Percentiles rank a stretch among this genome's conserved stretches.
phyloP scores from a whole-genome alignment of 92 coral and sea anemone genomes.

The Heteractis magnifica region DNA sequence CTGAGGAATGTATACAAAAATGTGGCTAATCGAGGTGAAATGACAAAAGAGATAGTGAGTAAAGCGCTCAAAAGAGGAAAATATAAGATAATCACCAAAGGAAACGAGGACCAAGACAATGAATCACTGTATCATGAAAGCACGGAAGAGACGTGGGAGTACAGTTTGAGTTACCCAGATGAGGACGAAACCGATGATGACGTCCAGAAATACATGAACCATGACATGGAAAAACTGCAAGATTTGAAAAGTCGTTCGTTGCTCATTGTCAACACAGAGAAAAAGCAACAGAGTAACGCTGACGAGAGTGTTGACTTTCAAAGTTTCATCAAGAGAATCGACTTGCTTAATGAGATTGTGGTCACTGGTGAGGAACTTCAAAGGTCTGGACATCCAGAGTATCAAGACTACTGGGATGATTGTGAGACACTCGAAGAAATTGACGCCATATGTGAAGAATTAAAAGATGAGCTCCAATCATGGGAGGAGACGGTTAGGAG shows the following conservation, averaged over 20 bases:
- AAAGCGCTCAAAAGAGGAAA: constrained; percentile 47
- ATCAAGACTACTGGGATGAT: constrained; percentile 30
- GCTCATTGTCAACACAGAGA: constrained; percentile 57
- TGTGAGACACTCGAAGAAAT: constrained; percentile 41
- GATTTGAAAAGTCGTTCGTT: constrained; percentile 75
- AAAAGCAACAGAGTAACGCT: constrained; percentile 39
- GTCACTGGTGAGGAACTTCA: constrained; percentile 45
- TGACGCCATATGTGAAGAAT: constrained; percentile 16
- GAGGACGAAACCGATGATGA: not conserved
- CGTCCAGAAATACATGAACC: not conserved
- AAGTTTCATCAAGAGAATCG: constrained; percentile 54
- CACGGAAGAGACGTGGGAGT: constrained; percentile 39
- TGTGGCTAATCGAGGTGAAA: constrained; percentile 72
- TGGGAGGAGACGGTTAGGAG: constrained; percentile 45
- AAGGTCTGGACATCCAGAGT: constrained; percentile 59
- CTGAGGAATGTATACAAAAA: constrained; percentile 60
- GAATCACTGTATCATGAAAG: not conserved
- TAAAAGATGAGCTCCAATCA: constrained; percentile 24
- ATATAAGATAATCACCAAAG: constrained; percentile 35
- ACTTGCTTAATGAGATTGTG: constrained; percentile 54
- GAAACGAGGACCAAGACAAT: not conserved
- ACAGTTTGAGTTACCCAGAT: constrained; percentile 38
- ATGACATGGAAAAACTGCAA: constrained; percentile 42
- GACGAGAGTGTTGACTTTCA: constrained; percentile 30
- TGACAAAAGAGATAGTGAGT: constrained; percentile 63